These are phyloP conservation scores for Kuschelorhynchus macadamiae DNA, from an alignment of 2,888 invertebrate genomes.

Conservation along the genomic window DNA sequence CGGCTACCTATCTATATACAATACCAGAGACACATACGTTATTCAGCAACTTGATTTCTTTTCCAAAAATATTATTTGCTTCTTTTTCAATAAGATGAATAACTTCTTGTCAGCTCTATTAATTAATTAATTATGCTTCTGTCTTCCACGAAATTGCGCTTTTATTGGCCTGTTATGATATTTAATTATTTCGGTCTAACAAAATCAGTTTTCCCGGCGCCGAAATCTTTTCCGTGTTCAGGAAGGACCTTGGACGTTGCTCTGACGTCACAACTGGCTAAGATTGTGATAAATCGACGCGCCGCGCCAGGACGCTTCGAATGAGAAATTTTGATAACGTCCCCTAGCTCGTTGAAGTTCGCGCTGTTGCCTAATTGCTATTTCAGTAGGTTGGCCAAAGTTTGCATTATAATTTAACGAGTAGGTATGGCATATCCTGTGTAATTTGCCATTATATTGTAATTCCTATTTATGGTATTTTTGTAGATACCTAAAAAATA, in stretches of 20 bases:
- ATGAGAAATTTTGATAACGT: slow-evolving; percentile 3
- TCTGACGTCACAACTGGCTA: slow-evolving; percentile 39
- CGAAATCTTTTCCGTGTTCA: slow-evolving; percentile 21
- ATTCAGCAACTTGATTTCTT: too few species aligned
- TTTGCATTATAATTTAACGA: background rate
- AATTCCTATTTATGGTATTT: too few species aligned
- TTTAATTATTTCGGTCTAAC: slow-evolving; percentile 6
- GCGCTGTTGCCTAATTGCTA: slow-evolving; percentile 7
- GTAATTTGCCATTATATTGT: too few species aligned
- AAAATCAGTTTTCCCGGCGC: slow-evolving; percentile 13
- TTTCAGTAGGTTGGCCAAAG: background rate
- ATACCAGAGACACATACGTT: too few species aligned
- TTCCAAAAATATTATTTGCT: too few species aligned
- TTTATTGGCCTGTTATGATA: background rate
- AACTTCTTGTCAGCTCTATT: too few species aligned
- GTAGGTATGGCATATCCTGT: too few species aligned
- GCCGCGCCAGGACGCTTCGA: slow-evolving; percentile 33
- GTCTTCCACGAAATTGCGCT: background rate
- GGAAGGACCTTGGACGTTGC: slow-evolving; percentile 39
- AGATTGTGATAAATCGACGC: slow-evolving; percentile 41
- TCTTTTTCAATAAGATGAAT: too few species aligned
- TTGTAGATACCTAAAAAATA: too few species aligned
- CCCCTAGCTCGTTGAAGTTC: slow-evolving; percentile 5
- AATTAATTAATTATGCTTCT: too few species aligned
- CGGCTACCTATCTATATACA: too few species aligned